Conservation (phyloP, 2,888 invertebrate species). For the Acanthopleura granulata region DNA sequence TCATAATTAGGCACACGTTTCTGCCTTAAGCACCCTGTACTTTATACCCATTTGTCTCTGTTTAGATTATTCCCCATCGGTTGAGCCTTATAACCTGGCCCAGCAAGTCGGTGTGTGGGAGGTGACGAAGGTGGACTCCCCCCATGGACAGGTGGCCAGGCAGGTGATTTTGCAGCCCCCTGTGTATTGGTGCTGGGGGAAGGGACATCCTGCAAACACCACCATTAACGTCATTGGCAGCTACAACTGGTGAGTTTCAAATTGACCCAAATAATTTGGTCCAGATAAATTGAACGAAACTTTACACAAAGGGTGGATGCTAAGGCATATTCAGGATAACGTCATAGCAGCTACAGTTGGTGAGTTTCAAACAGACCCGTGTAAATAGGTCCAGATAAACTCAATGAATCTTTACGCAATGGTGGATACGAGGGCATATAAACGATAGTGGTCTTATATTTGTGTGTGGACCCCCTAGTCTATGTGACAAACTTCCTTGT, state of each 20-base stretch:
- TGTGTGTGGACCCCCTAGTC: no score
- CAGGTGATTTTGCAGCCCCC: constrained; percentile 60
- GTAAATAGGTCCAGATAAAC: no score
- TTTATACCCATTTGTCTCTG: constrained; percentile 8
- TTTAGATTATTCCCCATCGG: constrained; percentile 45
- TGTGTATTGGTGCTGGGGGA: constrained; percentile 63
- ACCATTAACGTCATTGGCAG: constrained; percentile 58
- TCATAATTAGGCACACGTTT: no score
- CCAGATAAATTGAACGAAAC: no score
- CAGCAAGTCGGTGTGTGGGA: constrained; percentile 67
- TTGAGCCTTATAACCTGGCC: constrained; percentile 61
- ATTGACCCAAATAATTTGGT: no score
- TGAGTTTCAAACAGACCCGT: constrained; percentile 32
- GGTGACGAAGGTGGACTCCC: constrained; percentile 34
- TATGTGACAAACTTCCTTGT: no score
- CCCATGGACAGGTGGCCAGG: constrained; percentile 53
- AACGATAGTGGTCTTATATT: constrained; percentile 26
- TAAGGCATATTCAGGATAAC: no score
- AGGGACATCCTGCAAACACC: constrained; percentile 36
- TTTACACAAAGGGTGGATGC: no score
- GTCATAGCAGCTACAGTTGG: constrained; percentile 62
- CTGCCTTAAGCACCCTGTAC: no score
- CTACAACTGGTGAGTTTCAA: constrained; percentile 51
- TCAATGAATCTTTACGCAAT: no score
- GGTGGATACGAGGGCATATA: no score